Evolutionary conservation across 2,888 invertebrate genomes (phyloP), one percentile per base, ranked within the genome.

Genomic region (Dugesia japonica): DNA sequence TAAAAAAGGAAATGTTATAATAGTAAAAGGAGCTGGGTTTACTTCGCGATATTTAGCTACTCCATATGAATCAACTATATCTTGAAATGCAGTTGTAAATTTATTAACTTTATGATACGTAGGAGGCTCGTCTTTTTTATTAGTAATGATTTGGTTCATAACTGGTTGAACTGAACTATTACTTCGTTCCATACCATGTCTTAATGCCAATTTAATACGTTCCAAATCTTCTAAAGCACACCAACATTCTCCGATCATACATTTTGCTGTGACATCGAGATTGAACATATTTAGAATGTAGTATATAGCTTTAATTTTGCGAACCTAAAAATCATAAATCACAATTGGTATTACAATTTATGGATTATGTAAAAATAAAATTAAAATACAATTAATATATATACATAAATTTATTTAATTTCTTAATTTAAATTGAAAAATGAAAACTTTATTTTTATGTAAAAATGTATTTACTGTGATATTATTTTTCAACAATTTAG

Each of bases 261-360:
- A 97, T 86, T 98, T 98, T 86, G 97, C 94, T 0, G 97, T 98
- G n/a, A 98, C 97, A 85, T 98, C 97, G 88, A 98, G 87, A 86
- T 97, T 98, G 88, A 98, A 98, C 83, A 95, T 88, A 87, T 98
- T 98, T 82, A 98, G 86, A 0, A 95, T 97, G 86, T 94, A 93
- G 86, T 98, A 98, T 84, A 98, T 97, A 23, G 97, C 97, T 86
- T 98, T 98, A 84, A 98, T 97, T 87, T 98, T 98, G 82, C 94
- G 90, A 76, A 76, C 76, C 56, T 56, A n/a, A 56, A 56, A 56
- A 56, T n/a, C n/a, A n/a, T n/a, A n/a, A n/a, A n/a, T n/a, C n/a
- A n/a, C n/a, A n/a, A n/a, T n/a, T n/a, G n/a, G n/a, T n/a, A n/a
- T n/a, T n/a, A n/a, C n/a, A n/a, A n/a, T n/a, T n/a, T n/a, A n/a